phyloP scores from a whole-genome alignment of 2,888 invertebrate genomes.

The Orchestes rusci region DNA sequence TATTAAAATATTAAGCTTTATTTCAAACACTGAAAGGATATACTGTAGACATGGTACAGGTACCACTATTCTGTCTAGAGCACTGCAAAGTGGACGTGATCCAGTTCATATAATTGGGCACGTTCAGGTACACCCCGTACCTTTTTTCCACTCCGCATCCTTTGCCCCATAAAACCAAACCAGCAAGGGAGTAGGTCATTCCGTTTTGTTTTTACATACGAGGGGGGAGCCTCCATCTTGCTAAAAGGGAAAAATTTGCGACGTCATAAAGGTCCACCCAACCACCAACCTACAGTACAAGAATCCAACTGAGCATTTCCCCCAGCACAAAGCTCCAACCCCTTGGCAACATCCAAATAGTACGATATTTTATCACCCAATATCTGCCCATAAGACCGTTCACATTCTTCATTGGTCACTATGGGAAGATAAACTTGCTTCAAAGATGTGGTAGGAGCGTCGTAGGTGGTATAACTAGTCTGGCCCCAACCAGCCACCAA shows the following conservation, averaged over 20 bases:
- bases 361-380: too few species aligned
- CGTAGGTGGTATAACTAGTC: constrained; percentile 14
- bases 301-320: constrained; percentile 70
- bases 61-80: not conserved
- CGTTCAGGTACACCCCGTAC: constrained; percentile 70
- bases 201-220: constrained; percentile 45
- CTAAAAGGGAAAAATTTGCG: constrained; percentile 38
- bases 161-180: constrained; percentile 65
- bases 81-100: constrained; percentile 44
- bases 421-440: constrained; percentile 68
- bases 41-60: too few species aligned
- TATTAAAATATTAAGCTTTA: too few species aligned
- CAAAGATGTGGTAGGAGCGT: constrained; percentile 48
- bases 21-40: too few species aligned
- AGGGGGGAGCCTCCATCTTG: constrained; percentile 67
- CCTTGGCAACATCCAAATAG: constrained; percentile 56
- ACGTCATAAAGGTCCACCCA: not conserved
- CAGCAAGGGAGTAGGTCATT: constrained; percentile 54
- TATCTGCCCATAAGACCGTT: constrained; percentile 50
- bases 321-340: constrained; percentile 70
- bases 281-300: constrained; percentile 57
- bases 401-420: constrained; percentile 53
- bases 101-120: constrained; percentile 60
- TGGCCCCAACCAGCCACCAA: constrained; percentile 24
- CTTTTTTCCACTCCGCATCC: constrained; percentile 61